These are phyloP conservation scores for Ispidina lecontei DNA, from an alignment of 2,797 vertebrate species.

Conservation along the genomic window DNA sequence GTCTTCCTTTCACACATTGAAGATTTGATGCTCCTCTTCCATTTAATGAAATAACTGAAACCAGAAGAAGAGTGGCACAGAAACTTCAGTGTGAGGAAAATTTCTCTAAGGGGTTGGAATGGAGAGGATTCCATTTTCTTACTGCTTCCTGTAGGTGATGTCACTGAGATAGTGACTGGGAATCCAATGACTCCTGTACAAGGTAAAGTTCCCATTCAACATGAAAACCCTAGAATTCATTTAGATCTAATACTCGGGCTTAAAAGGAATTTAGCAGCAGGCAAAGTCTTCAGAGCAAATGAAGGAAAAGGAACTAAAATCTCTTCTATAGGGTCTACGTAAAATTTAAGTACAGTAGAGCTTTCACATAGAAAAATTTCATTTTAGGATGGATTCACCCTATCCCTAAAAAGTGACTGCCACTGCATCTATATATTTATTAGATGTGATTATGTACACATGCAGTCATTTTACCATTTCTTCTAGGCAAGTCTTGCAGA, in stretches of 20 bases:
- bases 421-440: no score
- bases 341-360: neutral
- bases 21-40: neutral
- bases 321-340: neutral
- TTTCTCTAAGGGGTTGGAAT: neutral
- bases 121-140: neutral
- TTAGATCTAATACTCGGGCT: neutral
- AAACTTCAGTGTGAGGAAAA: neutral
- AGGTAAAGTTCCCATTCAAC: neutral
- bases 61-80: neutral
- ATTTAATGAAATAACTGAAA: neutral
- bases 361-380: neutral
- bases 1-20: neutral
- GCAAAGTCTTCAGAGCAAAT: neutral
- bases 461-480: neutral
- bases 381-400: neutral
- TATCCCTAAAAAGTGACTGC: neutral
- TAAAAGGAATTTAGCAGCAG: neutral
- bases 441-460: rapidly evolving
- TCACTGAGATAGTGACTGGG: neutral
- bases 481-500: neutral
- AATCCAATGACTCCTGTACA: neutral
- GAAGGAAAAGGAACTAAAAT: neutral
- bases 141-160: neutral
- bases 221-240: neutral